phyloP scores from a whole-genome alignment of 2,888 invertebrate species.

The Seira sanloemensis region DNA sequence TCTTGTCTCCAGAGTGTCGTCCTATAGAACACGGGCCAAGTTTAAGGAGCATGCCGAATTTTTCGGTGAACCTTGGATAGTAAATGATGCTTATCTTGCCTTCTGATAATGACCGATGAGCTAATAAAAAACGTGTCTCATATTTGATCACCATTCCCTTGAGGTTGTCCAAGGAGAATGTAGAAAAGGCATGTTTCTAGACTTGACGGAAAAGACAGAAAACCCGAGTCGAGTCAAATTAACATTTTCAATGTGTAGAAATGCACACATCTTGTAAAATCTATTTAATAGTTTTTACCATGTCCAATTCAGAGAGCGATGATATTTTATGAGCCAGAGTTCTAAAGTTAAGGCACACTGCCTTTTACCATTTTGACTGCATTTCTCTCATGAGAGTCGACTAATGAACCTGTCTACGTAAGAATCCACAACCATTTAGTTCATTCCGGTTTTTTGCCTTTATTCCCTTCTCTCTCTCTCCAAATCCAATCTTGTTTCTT shows the following conservation, averaged over 20 bases:
- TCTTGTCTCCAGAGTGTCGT: slow-evolving; percentile 1
- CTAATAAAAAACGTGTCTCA: slow-evolving; percentile 38
- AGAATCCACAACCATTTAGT: slow-evolving; percentile 35
- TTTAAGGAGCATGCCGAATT: background rate
- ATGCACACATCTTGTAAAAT: too few relatives aligned
- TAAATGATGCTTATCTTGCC: slow-evolving; percentile 15
- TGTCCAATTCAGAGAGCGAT: too few relatives aligned
- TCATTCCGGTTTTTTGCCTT: background rate
- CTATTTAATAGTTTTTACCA: too few relatives aligned
- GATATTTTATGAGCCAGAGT: background rate
- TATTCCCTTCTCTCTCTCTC: background rate
- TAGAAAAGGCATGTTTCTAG: background rate
- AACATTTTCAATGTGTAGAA: too few relatives aligned
- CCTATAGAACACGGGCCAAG: background rate
- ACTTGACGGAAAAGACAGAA: too few relatives aligned
- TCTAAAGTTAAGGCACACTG: background rate
- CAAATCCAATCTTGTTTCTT: background rate
- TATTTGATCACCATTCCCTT: background rate
- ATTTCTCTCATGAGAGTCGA: background rate
- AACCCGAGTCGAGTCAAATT: too few relatives aligned
- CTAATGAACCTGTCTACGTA: slow-evolving; percentile 32
- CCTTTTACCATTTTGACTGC: background rate
- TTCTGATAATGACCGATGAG: slow-evolving; percentile 44
- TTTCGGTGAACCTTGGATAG: background rate
- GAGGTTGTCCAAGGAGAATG: background rate